Evolutionary conservation across 1,140 invertebrate genomes (phyloP).

Genomic region (Heliconius hermathena): DNA sequence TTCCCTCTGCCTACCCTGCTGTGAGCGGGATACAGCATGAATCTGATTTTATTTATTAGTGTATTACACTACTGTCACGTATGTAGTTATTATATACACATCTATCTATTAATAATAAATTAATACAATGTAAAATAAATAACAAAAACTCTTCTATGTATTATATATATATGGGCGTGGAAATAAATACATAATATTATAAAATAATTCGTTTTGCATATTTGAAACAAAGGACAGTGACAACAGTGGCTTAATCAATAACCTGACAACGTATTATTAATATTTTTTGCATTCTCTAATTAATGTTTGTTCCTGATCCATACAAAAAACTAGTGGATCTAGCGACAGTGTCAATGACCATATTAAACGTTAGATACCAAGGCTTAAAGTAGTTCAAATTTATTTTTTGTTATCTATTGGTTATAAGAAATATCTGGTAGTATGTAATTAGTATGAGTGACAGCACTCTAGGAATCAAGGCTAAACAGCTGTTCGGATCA

Average conservation of each 20-base stretch:
- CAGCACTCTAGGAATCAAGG: background rate
- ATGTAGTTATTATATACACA: too few species aligned
- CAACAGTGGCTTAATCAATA: slow-evolving; percentile 26
- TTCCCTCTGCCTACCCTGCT: too few species aligned
- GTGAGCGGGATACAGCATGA: too few species aligned
- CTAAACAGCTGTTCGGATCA: background rate
- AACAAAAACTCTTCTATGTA: background rate
- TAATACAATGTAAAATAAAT: too few species aligned
- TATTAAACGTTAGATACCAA: slow-evolving; percentile 21
- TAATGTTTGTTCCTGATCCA: slow-evolving; percentile 31
- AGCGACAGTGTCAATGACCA: slow-evolving; percentile 26
- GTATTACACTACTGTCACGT: too few species aligned
- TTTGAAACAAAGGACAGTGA: slow-evolving; percentile 11
- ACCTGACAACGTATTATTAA: background rate
- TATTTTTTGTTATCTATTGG: background rate
- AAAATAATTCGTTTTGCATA: background rate
- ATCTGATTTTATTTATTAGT: too few species aligned
- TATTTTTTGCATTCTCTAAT: slow-evolving; percentile 29
- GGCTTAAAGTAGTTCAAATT: slow-evolving; percentile 8
- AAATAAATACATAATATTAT: background rate
- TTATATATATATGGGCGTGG: background rate
- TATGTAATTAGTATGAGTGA: background rate
- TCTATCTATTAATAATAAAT: background rate
- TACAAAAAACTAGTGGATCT: slow-evolving; percentile 21
- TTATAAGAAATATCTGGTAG: background rate